Evolutionary conservation across 2,113 vertebrate species (phyloP).

Genomic region (Callopanchax toddi): DNA sequence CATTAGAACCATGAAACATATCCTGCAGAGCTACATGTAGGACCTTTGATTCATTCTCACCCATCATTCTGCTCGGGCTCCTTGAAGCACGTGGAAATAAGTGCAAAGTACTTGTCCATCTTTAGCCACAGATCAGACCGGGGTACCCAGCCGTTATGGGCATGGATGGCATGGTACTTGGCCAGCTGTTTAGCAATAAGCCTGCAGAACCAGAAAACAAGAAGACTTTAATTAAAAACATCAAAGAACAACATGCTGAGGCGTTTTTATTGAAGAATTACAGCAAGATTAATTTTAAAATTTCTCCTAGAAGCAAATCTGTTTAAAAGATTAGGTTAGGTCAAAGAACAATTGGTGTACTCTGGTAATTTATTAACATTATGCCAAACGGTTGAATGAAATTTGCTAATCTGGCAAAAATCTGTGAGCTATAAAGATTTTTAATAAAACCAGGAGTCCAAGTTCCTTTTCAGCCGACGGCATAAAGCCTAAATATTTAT

Average conservation of each 20-base stretch:
- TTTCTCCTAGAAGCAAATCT: too few relatives aligned
- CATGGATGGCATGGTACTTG: conserved; percentile 97
- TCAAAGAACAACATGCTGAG: too few relatives aligned
- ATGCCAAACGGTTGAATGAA: too few relatives aligned
- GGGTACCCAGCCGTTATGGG: conserved; percentile 98
- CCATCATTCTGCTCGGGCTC: conserved; percentile 87
- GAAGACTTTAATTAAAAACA: neutral
- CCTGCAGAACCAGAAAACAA: conserved; percentile 68
- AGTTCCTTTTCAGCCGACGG: too few relatives aligned
- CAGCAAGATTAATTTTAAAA: too few relatives aligned
- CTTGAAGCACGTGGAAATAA: conserved; percentile 88
- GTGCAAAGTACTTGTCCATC: conserved; percentile 95
- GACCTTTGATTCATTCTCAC: conserved; percentile 78
- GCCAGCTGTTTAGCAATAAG: conserved; percentile 95
- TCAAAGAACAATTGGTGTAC: too few relatives aligned
- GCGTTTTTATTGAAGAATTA: neutral
- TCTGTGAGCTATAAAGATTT: neutral
- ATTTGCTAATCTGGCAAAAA: too few relatives aligned
- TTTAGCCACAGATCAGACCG: conserved; percentile 96
- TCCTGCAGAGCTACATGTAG: too few relatives aligned
- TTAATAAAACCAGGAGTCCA: neutral
- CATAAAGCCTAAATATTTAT: neutral
- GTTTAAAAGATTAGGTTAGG: too few relatives aligned
- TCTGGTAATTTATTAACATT: too few relatives aligned
- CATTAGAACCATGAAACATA: too few relatives aligned